These are phyloP conservation scores for Staurois parvus DNA, from an alignment of 2,797 vertebrate genomes.

Conservation along the genomic window DNA sequence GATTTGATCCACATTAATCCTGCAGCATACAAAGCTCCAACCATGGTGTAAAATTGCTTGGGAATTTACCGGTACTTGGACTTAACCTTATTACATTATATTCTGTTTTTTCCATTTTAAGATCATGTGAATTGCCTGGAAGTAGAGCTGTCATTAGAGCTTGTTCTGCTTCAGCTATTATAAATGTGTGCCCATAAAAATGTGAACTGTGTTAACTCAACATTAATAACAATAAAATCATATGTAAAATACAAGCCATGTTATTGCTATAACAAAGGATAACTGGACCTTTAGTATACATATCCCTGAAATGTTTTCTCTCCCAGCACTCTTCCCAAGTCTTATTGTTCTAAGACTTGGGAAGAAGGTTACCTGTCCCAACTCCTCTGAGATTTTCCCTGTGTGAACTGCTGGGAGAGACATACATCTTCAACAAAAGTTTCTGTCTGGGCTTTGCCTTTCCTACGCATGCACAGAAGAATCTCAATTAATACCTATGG, in stretches of 20 bases:
- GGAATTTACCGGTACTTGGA: background rate
- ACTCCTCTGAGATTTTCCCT: too few species aligned
- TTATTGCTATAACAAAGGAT: background rate
- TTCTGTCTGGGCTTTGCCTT: too few species aligned
- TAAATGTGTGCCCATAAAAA: background rate
- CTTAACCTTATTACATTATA: background rate
- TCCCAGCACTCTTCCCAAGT: too few species aligned
- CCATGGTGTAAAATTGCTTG: background rate
- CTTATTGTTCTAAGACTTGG: too few species aligned
- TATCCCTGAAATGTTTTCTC: too few species aligned
- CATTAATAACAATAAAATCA: background rate
- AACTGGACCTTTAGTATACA: background rate
- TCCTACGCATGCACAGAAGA: too few species aligned
- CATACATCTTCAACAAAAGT: too few species aligned
- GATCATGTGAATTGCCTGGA: background rate
- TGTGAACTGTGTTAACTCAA: background rate
- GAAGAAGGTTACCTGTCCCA: too few species aligned
- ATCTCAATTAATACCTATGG: too few species aligned
- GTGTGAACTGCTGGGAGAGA: too few species aligned
- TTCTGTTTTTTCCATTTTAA: conserved; percentile 8
- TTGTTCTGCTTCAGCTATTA: background rate
- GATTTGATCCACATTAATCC: background rate
- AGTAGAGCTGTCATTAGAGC: background rate
- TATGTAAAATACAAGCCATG: background rate
- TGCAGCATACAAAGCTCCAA: background rate